A percentile compares a stretch with the other conserved stretches of the same genome.
phyloP scores from a whole-genome alignment of 2,888 invertebrate species.

The Lithophane leautieri region DNA sequence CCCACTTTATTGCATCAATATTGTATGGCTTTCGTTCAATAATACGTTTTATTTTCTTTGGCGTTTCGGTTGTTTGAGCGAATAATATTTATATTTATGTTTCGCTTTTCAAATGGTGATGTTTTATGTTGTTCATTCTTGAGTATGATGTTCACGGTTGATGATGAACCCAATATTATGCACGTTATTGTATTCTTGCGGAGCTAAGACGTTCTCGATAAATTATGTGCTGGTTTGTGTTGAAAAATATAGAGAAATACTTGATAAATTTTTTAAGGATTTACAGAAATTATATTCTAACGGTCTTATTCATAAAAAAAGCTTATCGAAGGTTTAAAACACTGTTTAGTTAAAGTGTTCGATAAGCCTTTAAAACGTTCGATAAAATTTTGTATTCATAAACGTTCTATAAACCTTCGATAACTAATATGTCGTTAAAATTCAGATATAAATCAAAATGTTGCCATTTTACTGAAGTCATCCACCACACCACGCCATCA shows the following conservation, averaged over 20 bases:
- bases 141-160: not conserved
- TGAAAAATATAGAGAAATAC: not conserved
- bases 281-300: not conserved
- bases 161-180: not conserved
- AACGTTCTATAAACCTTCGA: too few relatives aligned
- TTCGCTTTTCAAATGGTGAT: constrained; percentile 12
- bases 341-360: too few relatives aligned
- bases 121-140: constrained; percentile 8
- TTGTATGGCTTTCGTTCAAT: constrained; percentile 35
- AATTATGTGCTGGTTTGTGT: not conserved
- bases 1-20: constrained; percentile 34
- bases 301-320: too few relatives aligned
- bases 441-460: too few relatives aligned
- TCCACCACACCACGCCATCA: too few relatives aligned
- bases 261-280: not conserved
- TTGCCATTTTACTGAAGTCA: too few relatives aligned
- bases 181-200: not conserved
- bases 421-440: too few relatives aligned
- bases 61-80: constrained; percentile 30
- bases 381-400: too few relatives aligned
- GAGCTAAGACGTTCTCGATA: not conserved
- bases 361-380: too few relatives aligned
- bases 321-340: too few relatives aligned
- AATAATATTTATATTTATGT: constrained; percentile 28
- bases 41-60: constrained; percentile 40